Conservation (phyloP, 2,113 vertebrate species). For the Lepisosteus oculatus region DNA sequence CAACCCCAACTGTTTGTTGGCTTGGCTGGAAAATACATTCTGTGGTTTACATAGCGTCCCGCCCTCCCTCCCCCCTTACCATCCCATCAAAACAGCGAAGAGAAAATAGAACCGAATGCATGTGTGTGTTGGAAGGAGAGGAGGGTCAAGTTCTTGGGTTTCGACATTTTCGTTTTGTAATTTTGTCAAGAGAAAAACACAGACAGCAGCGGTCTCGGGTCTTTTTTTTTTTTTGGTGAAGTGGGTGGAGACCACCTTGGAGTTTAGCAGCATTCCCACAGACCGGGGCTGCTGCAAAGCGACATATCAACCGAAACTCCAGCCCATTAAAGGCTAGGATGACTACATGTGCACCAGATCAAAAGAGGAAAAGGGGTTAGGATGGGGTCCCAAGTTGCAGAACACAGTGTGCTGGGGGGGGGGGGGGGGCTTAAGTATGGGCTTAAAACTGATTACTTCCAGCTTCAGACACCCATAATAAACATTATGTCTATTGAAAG, state of each 20-base stretch:
- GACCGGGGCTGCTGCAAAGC: slow-evolving; percentile 43
- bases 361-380: not conserved
- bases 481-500: too few relatives aligned
- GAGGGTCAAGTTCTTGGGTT: slow-evolving; percentile 26
- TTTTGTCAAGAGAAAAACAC: too few relatives aligned
- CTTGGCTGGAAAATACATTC: slow-evolving; percentile 42
- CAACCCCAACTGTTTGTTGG: slow-evolving; percentile 57
- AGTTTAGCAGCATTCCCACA: slow-evolving; percentile 61
- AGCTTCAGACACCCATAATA: too few relatives aligned
- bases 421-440: too few relatives aligned
- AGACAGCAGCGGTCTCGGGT: not conserved
- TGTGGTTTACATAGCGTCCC: slow-evolving; percentile 41
- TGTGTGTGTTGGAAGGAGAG: slow-evolving; percentile 25
- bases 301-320: slow-evolving; percentile 31
- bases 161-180: too few relatives aligned
- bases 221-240: slow-evolving; percentile 46
- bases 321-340: not conserved
- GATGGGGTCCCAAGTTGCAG: not conserved
- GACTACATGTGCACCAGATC: not conserved
- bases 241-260: slow-evolving; percentile 44
- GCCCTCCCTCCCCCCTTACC: too few relatives aligned
- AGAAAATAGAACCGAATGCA: slow-evolving; percentile 21
- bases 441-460: too few relatives aligned
- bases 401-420: not conserved
- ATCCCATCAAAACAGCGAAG: slow-evolving; percentile 62